A percentile compares a stretch with the other conserved stretches of the same genome.
Conservation (phyloP, 2,797 vertebrate genomes). For the Mormyrops boulengeri region DNA sequence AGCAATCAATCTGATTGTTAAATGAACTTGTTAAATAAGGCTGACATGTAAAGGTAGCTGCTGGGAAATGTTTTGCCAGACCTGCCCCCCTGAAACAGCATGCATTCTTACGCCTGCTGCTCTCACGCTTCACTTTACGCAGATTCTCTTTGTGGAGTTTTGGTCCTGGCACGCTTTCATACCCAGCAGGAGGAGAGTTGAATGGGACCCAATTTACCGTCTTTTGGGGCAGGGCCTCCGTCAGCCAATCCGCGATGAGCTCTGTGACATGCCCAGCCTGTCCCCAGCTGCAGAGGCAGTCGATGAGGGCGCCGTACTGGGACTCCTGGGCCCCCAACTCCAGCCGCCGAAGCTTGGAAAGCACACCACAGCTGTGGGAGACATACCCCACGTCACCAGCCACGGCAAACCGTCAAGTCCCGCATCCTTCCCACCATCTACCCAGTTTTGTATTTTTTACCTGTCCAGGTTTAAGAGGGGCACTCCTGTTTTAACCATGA, state of each 20-base stretch:
- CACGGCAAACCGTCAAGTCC: not conserved
- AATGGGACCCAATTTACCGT: slow-evolving; percentile 50
- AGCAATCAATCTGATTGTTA: not conserved
- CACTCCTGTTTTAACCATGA: not conserved
- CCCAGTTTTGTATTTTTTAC: not conserved
- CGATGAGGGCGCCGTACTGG: slow-evolving; percentile 69
- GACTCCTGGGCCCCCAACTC: slow-evolving; percentile 52
- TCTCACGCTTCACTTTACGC: not conserved
- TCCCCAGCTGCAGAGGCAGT: slow-evolving; percentile 88
- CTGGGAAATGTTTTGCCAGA: not conserved
- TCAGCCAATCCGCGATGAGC: slow-evolving; percentile 77
- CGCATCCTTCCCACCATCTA: not conserved
- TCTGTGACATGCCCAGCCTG: slow-evolving; percentile 70
- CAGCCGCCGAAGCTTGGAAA: slow-evolving; percentile 74
- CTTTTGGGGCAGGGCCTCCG: slow-evolving; percentile 44
- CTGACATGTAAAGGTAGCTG: not conserved
- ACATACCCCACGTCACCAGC: not conserved
- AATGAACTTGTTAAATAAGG: not conserved
- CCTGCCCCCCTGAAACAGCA: not conserved
- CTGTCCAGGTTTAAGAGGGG: not conserved
- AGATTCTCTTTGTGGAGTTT: not conserved
- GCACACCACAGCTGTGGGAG: slow-evolving; percentile 71
- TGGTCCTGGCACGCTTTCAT: not conserved
- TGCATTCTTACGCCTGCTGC: not conserved
- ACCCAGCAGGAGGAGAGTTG: not conserved